Evolutionary conservation across 2,113 vertebrate species (phyloP).

Genomic region (Arenaria interpres): DNA sequence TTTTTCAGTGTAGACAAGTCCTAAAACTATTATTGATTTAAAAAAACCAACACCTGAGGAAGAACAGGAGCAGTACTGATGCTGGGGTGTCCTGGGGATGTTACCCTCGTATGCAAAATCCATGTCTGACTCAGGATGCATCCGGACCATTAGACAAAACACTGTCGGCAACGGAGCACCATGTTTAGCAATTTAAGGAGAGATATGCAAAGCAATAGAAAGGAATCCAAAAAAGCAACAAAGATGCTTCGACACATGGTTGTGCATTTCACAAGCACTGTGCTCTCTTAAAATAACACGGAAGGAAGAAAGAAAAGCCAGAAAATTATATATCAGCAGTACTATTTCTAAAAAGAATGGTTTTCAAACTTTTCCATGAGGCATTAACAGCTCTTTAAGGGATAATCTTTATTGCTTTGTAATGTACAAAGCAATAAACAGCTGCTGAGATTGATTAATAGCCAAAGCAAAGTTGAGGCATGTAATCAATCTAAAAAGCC

Average conservation of each 20-base stretch:
- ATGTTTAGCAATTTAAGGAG: neutral
- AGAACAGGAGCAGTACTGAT: neutral
- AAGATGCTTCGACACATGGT: constrained; percentile 16
- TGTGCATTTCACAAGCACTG: neutral
- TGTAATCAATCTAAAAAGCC: constrained; percentile 70
- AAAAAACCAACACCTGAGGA: neutral
- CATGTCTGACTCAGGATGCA: neutral
- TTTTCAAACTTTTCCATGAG: constrained; percentile 64
- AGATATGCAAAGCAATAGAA: neutral
- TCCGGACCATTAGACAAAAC: neutral
- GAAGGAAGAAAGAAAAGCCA: neutral
- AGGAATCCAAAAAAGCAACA: constrained; percentile 1
- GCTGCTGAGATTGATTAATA: constrained; percentile 71
- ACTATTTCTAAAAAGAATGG: constrained; percentile 58
- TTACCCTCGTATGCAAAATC: neutral
- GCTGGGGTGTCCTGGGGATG: neutral
- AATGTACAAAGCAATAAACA: constrained; percentile 69
- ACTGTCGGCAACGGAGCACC: neutral
- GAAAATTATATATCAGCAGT: constrained; percentile 57
- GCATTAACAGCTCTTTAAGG: constrained; percentile 66
- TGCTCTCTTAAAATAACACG: constrained; percentile 7
- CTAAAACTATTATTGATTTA: neutral
- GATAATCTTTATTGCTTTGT: constrained; percentile 71
- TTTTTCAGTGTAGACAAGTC: neutral
- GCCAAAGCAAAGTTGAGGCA: constrained; percentile 65